Base-by-base conservation (phyloP, 2,797 vertebrate genomes). In the Fundulus diaphanus region DNA sequence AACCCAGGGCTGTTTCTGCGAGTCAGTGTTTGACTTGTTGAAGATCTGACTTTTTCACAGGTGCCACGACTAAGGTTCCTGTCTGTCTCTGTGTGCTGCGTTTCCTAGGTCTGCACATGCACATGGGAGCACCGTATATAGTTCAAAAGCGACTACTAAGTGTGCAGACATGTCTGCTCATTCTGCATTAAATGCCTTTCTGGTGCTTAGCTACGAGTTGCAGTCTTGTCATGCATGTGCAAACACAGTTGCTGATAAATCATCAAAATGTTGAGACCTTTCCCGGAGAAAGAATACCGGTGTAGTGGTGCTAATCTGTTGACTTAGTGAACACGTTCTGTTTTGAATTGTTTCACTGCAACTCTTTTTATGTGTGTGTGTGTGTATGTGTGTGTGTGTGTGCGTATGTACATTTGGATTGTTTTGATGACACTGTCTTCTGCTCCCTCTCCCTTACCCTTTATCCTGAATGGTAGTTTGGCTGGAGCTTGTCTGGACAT, bases 151-250 rank as follows among this genome's bases (percentile, higher is more conserved):
- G 77, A 85, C 85, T 85, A 44, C 75, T 82, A 15, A 89, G 81
- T 90, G 88, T 87, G 81, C 88, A 82, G 82, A 91, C 92, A 88
- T 88, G 90, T 68, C 90, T 88, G 87, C 57, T 89, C 87, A 89
- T 87, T 92, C 82, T 90, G 75, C 81, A 81, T 86, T 61, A 82
- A 91, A 92, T 90, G 88, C 91, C 80, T 92, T 84, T 84, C 15
- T 91, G 89, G 88, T 78, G 90, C 82, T 89, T 82, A 90, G 86
- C 86, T 89, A 89, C 84, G 80, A 75, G 84, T 84, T 13, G 0
- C 67, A 73, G 46, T 80, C 37, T 52, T 83, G 80, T 89, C 76
- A 78, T 85, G 88, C 78, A 74, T 83, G 81, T 85, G 84, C 84
- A 73, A 85, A 87, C 85, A 89, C 85, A 84, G 86, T 74, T 86